Percentiles rank a stretch among this genome's conserved stretches.
Evolutionary conservation across 2,113 vertebrate species (phyloP).

Genomic region (Cyprinus carpio): DNA sequence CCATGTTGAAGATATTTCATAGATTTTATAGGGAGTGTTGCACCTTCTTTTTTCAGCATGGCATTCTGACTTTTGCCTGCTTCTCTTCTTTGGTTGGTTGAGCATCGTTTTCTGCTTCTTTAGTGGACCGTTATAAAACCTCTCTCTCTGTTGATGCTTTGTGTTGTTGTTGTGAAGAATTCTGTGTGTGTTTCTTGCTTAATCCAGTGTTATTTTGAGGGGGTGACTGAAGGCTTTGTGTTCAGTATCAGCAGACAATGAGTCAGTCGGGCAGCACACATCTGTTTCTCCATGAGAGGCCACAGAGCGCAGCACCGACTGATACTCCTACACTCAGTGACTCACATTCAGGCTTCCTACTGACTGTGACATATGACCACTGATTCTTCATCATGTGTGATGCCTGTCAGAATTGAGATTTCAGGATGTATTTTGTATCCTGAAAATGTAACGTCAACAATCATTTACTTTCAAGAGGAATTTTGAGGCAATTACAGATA

Average conservation of each 20-base stretch:
- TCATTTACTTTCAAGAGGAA: background rate
- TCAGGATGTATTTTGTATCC: background rate
- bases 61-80: background rate
- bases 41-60: background rate
- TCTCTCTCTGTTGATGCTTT: background rate
- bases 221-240: conserved; percentile 60
- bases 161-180: conserved; percentile 41
- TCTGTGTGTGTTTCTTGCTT: conserved; percentile 39
- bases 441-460: background rate
- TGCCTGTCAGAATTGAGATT: background rate
- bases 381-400: background rate
- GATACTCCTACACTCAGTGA: conserved; percentile 24
- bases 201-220: conserved; percentile 32
- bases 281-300: conserved; percentile 11
- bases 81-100: background rate
- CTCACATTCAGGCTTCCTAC: background rate
- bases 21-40: background rate
- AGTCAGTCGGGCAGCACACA: conserved; percentile 44
- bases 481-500: background rate
- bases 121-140: background rate
- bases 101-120: background rate
- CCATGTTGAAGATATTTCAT: background rate
- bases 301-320: background rate
- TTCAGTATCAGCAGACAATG: conserved; percentile 51
- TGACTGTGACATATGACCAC: background rate